These are phyloP conservation scores for Ictalurus furcatus DNA, from an alignment of 2,113 vertebrate species.

Conservation along the genomic window DNA sequence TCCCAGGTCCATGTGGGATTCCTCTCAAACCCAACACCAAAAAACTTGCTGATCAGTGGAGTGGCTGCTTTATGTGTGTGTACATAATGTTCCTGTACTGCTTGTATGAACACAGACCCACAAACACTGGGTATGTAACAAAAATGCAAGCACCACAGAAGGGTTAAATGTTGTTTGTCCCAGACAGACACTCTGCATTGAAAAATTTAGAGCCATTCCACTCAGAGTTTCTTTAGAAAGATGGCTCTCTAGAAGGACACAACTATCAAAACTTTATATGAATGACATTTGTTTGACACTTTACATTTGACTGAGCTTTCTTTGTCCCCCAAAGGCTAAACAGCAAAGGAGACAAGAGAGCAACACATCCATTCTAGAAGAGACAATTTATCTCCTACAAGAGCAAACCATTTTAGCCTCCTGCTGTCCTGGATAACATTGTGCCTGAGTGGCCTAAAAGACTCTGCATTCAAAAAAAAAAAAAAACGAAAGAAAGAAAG, in stretches of 20 bases:
- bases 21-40: not conserved
- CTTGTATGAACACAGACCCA: not conserved
- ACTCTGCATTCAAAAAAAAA: not conserved
- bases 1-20: not conserved
- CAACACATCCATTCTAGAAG: not conserved
- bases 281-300: not conserved
- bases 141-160: not conserved
- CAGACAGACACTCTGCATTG: not conserved
- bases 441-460: not conserved
- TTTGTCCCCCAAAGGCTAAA: not conserved
- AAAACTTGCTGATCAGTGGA: not conserved
- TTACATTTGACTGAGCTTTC: not conserved
- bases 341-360: not conserved
- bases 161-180: not conserved
- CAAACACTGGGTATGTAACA: not conserved
- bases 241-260: not conserved
- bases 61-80: not conserved
- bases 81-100: not conserved
- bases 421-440: conserved; percentile 3
- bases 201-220: not conserved
- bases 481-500: not conserved
- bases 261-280: not conserved
- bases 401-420: conserved; percentile 3
- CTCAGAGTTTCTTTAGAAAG: not conserved
- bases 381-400: not conserved